These are phyloP conservation scores for Acanthacorydalis orientalis DNA, from an alignment of 2,888 invertebrate genomes.

Conservation along the genomic window DNA sequence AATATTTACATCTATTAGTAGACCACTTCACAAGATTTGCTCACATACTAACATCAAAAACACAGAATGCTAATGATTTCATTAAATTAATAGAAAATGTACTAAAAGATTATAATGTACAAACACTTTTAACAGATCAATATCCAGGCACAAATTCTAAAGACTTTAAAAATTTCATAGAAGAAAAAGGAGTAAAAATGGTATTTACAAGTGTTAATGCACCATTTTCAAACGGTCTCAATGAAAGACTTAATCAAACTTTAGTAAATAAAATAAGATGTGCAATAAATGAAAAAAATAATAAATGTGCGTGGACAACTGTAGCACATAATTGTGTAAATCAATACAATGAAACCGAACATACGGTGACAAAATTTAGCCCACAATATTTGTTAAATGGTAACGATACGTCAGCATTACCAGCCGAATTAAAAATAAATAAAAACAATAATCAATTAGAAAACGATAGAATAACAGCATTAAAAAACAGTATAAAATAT, in stretches of 20 bases:
- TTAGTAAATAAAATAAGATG: conserved; percentile 1
- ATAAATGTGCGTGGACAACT: background rate
- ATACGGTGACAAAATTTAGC: conserved; percentile 1
- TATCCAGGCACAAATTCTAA: conserved; percentile 17
- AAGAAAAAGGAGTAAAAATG: conserved; percentile 9
- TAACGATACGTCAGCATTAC: conserved; percentile 8
- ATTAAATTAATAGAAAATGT: conserved; percentile 14
- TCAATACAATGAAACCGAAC: background rate
- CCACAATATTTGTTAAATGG: conserved; percentile 15
- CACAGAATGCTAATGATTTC: conserved; percentile 15
- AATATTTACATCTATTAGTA: conserved; percentile 16
- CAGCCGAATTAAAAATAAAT: conserved; percentile 11
- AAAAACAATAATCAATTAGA: conserved; percentile 7
- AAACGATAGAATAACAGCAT: conserved; percentile 12
- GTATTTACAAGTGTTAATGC: conserved; percentile 11
- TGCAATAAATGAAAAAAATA: conserved; percentile 1
- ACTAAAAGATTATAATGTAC: conserved; percentile 11
- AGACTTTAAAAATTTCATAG: conserved; percentile 15
- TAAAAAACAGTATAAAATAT: conserved; percentile 13
- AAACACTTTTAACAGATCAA: conserved; percentile 15
- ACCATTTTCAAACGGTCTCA: conserved; percentile 5
- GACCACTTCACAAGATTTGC: conserved; percentile 18
- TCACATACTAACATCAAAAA: conserved; percentile 15
- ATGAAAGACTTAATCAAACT: background rate
- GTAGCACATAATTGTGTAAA: background rate